phyloP scores from a whole-genome alignment of 2,113 vertebrate species.

The Platichthys stellatus region DNA sequence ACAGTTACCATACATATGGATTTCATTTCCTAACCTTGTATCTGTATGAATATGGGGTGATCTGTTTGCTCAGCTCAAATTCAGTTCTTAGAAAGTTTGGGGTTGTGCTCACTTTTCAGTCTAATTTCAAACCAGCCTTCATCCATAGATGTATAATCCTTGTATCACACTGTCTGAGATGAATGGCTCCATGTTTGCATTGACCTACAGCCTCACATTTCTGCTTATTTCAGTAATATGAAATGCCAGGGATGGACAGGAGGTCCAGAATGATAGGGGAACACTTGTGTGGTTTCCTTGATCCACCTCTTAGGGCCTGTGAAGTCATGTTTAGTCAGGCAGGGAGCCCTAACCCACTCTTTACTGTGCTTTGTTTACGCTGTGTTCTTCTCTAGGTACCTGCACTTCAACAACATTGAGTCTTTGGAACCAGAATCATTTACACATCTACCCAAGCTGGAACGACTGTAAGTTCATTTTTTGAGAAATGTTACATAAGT shows the following conservation, averaged over 20 bases:
- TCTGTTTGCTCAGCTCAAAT: conserved; percentile 34
- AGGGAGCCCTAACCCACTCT: conserved; percentile 23
- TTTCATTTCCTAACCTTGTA: conserved; percentile 17
- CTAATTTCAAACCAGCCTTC: conserved; percentile 10
- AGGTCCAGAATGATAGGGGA: not conserved
- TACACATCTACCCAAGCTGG: conserved; percentile 94
- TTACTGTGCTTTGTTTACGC: conserved; percentile 36
- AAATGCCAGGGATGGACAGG: conserved; percentile 7
- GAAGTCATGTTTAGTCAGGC: not conserved
- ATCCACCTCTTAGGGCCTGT: not conserved
- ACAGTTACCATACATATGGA: conserved; percentile 18
- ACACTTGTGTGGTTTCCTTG: not conserved
- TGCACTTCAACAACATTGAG: conserved; percentile 99
- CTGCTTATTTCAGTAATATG: not conserved
- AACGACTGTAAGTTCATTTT: conserved; percentile 92
- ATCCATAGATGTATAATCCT: conserved; percentile 6
- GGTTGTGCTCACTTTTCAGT: conserved; percentile 2
- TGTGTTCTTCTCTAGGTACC: conserved; percentile 85
- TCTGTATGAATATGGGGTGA: conserved; percentile 16
- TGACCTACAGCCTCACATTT: conserved; percentile 7
- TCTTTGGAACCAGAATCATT: conserved; percentile 95
- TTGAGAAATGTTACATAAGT: not conserved
- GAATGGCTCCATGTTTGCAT: conserved; percentile 19
- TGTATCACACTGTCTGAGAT: conserved; percentile 16
- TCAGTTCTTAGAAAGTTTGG: not conserved